phyloP scores from a whole-genome alignment of 2,113 vertebrate species.

The Madoqua kirkii region DNA sequence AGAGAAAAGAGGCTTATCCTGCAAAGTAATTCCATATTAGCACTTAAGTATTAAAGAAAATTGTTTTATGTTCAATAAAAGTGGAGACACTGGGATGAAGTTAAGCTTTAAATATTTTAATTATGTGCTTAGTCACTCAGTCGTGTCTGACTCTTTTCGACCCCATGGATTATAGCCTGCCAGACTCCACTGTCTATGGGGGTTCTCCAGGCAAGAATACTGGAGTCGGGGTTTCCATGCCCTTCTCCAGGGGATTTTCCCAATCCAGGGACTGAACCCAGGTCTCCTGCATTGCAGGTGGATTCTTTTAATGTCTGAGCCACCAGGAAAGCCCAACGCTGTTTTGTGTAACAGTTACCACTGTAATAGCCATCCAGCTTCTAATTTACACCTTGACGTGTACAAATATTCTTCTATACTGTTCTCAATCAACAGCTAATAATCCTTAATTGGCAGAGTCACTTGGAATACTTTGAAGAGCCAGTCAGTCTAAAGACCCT shows the following conservation, averaged over 20 bases:
- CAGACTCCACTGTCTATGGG: background rate
- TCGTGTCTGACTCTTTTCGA: background rate
- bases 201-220: background rate
- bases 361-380: slow-evolving; percentile 54
- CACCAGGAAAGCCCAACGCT: background rate
- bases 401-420: slow-evolving; percentile 27
- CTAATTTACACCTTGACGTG: background rate
- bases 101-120: slow-evolving; percentile 58
- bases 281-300: background rate
- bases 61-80: slow-evolving; percentile 50
- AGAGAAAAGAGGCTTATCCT: background rate
- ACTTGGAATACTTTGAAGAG: slow-evolving; percentile 51
- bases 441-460: slow-evolving; percentile 58
- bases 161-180: background rate
- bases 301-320: background rate
- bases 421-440: slow-evolving; percentile 66
- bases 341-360: slow-evolving; percentile 62
- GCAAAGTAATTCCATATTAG: background rate
- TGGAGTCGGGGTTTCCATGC: background rate
- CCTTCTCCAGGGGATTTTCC: background rate
- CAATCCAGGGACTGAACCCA: background rate
- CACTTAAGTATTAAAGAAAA: slow-evolving; percentile 49
- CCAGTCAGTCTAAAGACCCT: slow-evolving; percentile 55
- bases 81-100: slow-evolving; percentile 31
- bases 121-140: background rate